These are phyloP conservation scores for Haemorhous mexicanus DNA, from an alignment of 2,113 vertebrate species.

Conservation along the genomic window DNA sequence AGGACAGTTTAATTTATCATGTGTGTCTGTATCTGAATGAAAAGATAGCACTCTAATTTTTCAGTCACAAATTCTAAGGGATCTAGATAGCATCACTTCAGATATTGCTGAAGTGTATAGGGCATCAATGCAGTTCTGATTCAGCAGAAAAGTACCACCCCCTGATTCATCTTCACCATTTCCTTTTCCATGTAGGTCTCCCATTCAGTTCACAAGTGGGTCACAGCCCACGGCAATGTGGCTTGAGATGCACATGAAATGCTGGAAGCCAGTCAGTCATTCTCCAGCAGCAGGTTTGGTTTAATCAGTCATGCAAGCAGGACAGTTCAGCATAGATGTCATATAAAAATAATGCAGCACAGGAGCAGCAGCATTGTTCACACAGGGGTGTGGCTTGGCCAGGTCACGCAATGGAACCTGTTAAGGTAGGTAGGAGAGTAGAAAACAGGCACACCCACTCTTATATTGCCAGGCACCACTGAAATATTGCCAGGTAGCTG, in stretches of 20 bases:
- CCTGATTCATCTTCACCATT: neutral
- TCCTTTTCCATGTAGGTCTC: neutral
- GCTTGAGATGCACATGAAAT: neutral
- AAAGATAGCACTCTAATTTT: neutral
- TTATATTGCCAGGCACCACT: neutral
- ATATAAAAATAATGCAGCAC: neutral
- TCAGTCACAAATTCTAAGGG: neutral
- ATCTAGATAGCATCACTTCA: neutral
- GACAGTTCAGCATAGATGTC: neutral
- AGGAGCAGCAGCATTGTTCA: slow-evolving; percentile 31
- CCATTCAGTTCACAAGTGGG: neutral
- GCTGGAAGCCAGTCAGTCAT: neutral
- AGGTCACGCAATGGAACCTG: neutral
- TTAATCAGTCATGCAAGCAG: neutral
- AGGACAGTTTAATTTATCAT: neutral
- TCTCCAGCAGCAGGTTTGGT: neutral
- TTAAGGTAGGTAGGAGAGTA: neutral
- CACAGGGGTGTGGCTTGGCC: neutral
- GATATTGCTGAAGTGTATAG: neutral
- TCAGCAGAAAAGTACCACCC: slow-evolving; percentile 18
- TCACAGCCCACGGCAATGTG: neutral
- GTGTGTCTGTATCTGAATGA: neutral
- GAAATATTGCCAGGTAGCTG: neutral
- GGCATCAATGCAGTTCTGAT: neutral
- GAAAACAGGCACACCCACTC: slow-evolving; percentile 20